Base-by-base conservation (phyloP, 2,888 invertebrate genomes). In the Anaspis maculata region DNA sequence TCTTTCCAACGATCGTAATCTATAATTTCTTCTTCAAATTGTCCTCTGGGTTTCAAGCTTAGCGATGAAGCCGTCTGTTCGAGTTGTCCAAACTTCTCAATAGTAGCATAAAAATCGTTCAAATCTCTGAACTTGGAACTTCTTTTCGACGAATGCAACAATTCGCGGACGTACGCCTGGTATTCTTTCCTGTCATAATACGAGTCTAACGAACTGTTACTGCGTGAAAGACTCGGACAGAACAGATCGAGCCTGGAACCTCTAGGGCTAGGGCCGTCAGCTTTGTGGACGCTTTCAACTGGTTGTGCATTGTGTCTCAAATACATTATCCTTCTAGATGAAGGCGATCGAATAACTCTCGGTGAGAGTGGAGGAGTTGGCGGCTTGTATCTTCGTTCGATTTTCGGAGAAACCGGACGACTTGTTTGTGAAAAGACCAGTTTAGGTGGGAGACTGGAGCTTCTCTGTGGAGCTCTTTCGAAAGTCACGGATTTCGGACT, bases 1-100 rank as follows among this genome's bases (percentile, higher is more conserved):
- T 79, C 79, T 57, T 80, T 83, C 90, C 90, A 90, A 35, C 86
- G 74, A 45, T 90, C 89, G 57, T 83, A 90, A 64, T 89, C 88
- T 39, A 89, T 79, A 6, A 87, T 79, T 59, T 87, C 86, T 49
- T 83, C 81, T 52, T 84, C 82, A 60, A 73, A 78, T 46, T 76
- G 72, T 48, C 83, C 72, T 48, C 86, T 71, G 1, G 84, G 83
- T 29, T 79, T 74, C 28, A 85, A 68, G 25, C 3, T 15, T 3
- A 19, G 3, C n/a, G 12, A 22, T n/a, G 33, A 30, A 51, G 83
- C 80, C 25, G 86, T 83, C 1, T 80, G 76, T 64, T 91, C 90
- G 34, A 91, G 62, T 51, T 88, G 79, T 0, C 83, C 83, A 28
- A 92, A 80, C 49, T 89, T 74, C 63, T 91, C 91, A 39, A 94